Evolutionary conservation across 2,113 vertebrate genomes (phyloP), one percentile per base, ranked within the genome.

Genomic region (Corydoras sp.): DNA sequence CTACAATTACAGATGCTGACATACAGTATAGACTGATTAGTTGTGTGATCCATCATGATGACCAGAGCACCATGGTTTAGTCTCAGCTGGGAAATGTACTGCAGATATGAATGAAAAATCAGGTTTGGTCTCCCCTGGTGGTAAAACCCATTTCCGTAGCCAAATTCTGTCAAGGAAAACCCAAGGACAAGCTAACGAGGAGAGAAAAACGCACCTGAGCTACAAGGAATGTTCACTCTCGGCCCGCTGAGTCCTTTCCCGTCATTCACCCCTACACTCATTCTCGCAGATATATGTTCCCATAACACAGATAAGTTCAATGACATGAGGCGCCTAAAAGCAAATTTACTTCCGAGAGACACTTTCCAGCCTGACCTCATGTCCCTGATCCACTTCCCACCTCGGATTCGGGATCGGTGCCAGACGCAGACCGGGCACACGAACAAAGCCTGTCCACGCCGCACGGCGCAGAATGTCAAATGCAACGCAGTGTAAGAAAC

Each of bases 331-430:
- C 66, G 29, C 43, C 67, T 73, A 61, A 69, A 72, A 64, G 65
- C 24, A n/a, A 35, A 49, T 73, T 53, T 69, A 69, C 50, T 71
- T 30, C 32, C 4, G 24, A 49, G 55, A 65, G 67, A 54, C 60
- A 60, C 58, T 65, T 71, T 50, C 35, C 51, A 32, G 55, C 50
- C 68, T 65, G 78, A 82, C 79, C 83, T 72, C 12, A 18, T 75
- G 69, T 69, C 83, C 80, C 79, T 78, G 83, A 86, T 83, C 82
- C 80, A 86, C 83, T 80, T 84, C 76, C 82, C 82, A 83, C 82
- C 84, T 76, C 10, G 59, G 55, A 3, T 68, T 18, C 80, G 78
- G 79, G 80, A 68, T 50, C 58, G 48, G 71, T 59, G 81, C 74
- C 85, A 82, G 69, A 60, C 56, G 69, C 62, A 55, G 60, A 74